Evolutionary conservation across 1,140 invertebrate species (phyloP).

Genomic region (Saccostrea cuccullata): DNA sequence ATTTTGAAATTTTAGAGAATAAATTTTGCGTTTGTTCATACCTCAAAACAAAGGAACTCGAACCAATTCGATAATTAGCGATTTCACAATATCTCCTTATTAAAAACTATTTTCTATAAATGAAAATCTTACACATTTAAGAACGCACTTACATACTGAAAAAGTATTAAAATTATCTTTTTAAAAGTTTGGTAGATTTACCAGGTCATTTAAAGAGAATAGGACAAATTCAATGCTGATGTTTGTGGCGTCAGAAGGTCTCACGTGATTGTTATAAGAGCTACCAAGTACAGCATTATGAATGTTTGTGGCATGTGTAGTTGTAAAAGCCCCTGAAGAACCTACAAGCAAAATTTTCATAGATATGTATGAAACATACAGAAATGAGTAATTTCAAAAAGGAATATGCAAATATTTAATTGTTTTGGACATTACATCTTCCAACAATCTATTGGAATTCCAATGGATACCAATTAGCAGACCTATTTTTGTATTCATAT

Average conservation of each 20-base stretch:
- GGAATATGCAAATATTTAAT: neutral
- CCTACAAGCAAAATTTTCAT: neutral
- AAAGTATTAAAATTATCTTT: no score
- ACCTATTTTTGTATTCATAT: no score
- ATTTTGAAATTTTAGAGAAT: no score
- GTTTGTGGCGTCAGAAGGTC: neutral
- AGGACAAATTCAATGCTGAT: neutral
- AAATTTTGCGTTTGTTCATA: no score
- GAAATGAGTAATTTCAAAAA: neutral
- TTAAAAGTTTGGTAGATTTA: neutral
- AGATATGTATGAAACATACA: neutral
- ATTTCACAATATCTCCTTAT: no score
- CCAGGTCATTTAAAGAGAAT: neutral
- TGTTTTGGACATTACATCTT: neutral
- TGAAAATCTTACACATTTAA: no score
- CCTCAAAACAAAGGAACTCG: no score
- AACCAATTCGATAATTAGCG: no score
- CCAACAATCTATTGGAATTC: no score
- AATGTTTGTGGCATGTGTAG: slow-evolving; percentile 11
- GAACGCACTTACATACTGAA: no score
- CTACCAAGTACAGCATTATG: neutral
- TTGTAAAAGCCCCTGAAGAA: neutral
- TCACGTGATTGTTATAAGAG: neutral
- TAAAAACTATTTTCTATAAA: no score
- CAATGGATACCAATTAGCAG: no score